Conservation (phyloP, 2,888 invertebrate species). For the Falcaria lacertinaria region DNA sequence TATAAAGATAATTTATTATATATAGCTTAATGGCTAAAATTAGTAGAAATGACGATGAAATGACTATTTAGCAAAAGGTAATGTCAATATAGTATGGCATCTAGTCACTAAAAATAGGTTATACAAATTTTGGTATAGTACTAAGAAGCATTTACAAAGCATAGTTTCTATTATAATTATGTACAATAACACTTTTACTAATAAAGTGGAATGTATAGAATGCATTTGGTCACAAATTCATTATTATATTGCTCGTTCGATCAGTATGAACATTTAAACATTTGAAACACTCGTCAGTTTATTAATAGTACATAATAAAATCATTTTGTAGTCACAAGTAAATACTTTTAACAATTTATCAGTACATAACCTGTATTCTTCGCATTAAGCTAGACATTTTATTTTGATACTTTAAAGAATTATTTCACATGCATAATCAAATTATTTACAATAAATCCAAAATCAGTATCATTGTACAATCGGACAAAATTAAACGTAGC, state of each 20-base stretch:
- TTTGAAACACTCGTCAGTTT: no score
- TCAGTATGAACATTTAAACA: no score
- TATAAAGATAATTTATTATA: no score
- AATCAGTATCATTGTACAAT: neutral
- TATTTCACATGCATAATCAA: no score
- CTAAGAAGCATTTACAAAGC: constrained; percentile 19
- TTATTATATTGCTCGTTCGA: neutral
- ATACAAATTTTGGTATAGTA: constrained; percentile 11
- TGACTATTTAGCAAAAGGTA: constrained; percentile 50
- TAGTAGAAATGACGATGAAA: constrained; percentile 1
- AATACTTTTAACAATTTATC: no score
- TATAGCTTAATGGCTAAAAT: neutral
- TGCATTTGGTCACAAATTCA: constrained; percentile 8
- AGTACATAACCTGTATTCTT: no score
- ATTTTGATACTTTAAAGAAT: no score
- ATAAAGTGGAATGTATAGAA: constrained; percentile 40
- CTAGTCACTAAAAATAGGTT: constrained; percentile 30
- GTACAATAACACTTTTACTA: constrained; percentile 30
- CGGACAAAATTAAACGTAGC: constrained; percentile 81
- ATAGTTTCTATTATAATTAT: constrained; percentile 19
- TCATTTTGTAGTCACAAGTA: no score
- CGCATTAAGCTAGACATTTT: no score
- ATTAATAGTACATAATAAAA: no score
- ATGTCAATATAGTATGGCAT: constrained; percentile 58
- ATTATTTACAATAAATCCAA: no score